Conservation (phyloP, 2,797 vertebrate species). For the Phataginus tetradactyla region DNA sequence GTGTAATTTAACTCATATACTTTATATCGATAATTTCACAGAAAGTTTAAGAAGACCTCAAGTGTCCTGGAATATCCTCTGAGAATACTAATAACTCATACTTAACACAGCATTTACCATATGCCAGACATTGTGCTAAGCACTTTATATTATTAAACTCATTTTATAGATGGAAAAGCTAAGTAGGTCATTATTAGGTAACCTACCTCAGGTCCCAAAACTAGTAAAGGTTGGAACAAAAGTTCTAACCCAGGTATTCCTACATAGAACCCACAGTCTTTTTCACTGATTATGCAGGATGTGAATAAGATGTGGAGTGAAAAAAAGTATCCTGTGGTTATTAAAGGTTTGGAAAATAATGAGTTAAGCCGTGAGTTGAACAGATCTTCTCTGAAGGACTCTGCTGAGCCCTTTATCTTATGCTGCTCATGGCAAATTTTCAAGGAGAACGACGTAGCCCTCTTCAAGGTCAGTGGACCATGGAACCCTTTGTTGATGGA, state of each 20-base stretch:
- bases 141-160: neutral
- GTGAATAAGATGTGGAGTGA: neutral
- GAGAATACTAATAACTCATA: neutral
- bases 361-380: neutral
- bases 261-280: neutral
- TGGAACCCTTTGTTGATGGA: neutral
- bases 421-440: neutral
- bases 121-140: neutral
- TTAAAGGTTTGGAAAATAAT: neutral
- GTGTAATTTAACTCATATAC: neutral
- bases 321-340: neutral
- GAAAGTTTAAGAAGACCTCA: neutral
- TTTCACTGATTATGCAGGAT: neutral
- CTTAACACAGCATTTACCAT: neutral
- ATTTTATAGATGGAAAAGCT: neutral
- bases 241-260: neutral
- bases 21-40: neutral
- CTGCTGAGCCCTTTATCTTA: neutral
- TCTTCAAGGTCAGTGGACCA: neutral
- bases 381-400: neutral
- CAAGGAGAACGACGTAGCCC: rapidly evolving
- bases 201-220: neutral
- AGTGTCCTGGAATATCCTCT: neutral
- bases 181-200: neutral
- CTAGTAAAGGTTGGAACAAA: neutral